Conservation (phyloP, 2,888 invertebrate species). For the Drosophila meridiana region DNA sequence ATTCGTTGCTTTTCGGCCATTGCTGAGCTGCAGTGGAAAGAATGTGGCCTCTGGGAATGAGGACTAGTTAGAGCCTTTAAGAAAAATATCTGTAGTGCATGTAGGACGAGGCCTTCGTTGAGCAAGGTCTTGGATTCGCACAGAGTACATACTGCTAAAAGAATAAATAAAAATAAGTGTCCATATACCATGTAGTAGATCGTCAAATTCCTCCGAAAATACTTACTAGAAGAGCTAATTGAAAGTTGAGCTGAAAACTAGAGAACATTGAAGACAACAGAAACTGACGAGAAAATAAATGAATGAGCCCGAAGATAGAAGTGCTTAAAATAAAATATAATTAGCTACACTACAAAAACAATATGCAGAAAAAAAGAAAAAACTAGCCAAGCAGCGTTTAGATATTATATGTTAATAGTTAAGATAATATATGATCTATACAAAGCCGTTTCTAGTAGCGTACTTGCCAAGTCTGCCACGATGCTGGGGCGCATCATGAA, state of each 20-base stretch:
- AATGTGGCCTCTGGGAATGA: neutral
- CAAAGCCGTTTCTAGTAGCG: constrained; percentile 4
- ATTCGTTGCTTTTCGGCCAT: neutral
- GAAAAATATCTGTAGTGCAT: neutral
- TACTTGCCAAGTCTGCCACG: neutral
- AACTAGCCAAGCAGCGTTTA: neutral
- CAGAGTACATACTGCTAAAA: neutral
- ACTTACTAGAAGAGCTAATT: neutral
- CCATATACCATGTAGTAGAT: neutral
- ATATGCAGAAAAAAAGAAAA: neutral
- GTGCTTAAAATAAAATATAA: neutral
- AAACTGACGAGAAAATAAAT: constrained; percentile 1
- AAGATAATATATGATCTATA: neutral
- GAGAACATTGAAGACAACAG: neutral
- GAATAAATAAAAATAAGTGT: neutral
- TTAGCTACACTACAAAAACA: neutral
- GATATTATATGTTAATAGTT: constrained; percentile 1
- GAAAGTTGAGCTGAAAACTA: neutral
- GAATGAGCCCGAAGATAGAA: constrained; percentile 1
- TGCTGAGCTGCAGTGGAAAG: constrained; percentile 13
- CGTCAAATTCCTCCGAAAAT: neutral
- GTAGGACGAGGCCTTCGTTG: neutral
- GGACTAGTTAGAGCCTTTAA: constrained; percentile 2
- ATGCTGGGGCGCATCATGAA: constrained; percentile 5
- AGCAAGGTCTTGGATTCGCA: neutral